These are phyloP conservation scores for Cinara cedri DNA, from an alignment of 2,888 invertebrate genomes.

Conservation along the genomic window DNA sequence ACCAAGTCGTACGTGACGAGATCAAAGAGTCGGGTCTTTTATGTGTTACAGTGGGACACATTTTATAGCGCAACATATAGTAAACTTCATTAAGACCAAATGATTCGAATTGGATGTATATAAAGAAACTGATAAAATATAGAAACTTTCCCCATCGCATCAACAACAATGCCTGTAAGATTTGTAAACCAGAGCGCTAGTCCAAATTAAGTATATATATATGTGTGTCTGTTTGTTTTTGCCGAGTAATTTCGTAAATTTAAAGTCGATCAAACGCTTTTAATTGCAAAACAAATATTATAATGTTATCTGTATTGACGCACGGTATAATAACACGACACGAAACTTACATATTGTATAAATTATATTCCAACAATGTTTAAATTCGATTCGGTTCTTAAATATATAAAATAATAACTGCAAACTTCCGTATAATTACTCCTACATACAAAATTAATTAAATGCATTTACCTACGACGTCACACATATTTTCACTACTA, in stretches of 20 bases:
- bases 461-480: no score
- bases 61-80: background rate
- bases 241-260: background rate
- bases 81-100: constrained; percentile 35
- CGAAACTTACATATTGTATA: no score
- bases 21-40: constrained; percentile 31
- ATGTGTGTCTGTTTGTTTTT: background rate
- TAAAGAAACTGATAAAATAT: constrained; percentile 24
- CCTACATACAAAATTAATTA: no score
- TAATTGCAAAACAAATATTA: background rate
- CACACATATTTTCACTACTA: no score
- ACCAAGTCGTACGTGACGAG: constrained; percentile 32
- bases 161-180: background rate
- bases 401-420: no score
- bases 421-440: no score
- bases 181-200: background rate
- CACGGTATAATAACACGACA: no score
- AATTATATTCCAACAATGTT: no score
- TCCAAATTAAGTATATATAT: background rate
- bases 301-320: no score
- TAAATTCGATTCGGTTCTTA: no score
- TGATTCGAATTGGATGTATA: constrained; percentile 8
- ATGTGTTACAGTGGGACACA: background rate
- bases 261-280: background rate
- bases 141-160: background rate